Evolutionary conservation across 2,797 vertebrate species (phyloP).

Genomic region (Lagorchestes hirsutus): DNA sequence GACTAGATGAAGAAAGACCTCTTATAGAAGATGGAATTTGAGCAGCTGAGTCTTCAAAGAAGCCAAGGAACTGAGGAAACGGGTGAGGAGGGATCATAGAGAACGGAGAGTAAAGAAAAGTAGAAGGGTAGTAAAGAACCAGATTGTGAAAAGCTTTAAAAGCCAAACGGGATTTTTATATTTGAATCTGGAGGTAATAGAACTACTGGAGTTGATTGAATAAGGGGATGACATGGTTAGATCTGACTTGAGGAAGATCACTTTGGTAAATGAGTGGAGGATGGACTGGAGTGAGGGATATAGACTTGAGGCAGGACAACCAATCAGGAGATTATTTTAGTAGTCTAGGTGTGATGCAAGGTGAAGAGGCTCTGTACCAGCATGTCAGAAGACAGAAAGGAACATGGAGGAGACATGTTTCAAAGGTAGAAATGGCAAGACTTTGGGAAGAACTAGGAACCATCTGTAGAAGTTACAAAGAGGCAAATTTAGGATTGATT

Average conservation of each 20-base stretch:
- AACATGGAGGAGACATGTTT: neutral
- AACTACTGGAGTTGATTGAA: neutral
- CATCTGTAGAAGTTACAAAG: neutral
- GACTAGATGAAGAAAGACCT: neutral
- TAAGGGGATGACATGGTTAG: neutral
- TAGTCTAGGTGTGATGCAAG: neutral
- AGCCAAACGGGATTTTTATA: neutral
- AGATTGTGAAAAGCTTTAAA: neutral
- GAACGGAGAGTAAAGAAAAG: neutral
- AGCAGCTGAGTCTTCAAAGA: neutral
- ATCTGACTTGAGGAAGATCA: neutral
- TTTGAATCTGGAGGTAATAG: neutral
- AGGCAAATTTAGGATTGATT: neutral
- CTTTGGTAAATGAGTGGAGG: neutral
- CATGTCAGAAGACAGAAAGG: neutral
- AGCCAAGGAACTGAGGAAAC: too few relatives aligned
- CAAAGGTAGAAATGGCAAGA: neutral
- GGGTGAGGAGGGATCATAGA: neutral
- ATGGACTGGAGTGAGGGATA: neutral
- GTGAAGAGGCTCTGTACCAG: neutral
- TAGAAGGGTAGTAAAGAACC: neutral
- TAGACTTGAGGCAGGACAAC: neutral
- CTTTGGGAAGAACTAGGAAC: neutral
- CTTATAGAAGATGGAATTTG: neutral
- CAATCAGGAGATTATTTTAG: neutral